Evolutionary conservation across 2,888 invertebrate genomes (phyloP), one percentile per base, ranked within the genome.

Genomic region (Isoperla grammatica): DNA sequence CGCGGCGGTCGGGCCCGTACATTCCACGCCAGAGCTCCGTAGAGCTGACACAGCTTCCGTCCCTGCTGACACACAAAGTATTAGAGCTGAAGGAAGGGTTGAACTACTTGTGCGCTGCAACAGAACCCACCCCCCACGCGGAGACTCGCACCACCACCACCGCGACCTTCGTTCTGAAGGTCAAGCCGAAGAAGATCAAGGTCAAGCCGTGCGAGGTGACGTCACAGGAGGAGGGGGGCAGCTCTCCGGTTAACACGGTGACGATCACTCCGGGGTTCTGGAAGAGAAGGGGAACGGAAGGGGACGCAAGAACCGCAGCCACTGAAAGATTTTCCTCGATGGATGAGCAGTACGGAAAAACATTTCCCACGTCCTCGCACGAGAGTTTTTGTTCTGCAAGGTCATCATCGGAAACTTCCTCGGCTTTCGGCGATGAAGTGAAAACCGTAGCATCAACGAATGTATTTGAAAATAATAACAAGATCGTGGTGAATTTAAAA

Each of bases 71-170:
- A 12, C 65, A 65, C 42, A 78, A 76, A 69, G 71, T 77, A 43
- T 68, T 74, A 42, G 76, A 77, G 63, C 66, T 77, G 13, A 70
- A 76, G 64, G 66, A 75, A 62, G 72, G 73, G 60, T 66, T 77
- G 17, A 75, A 71, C 60, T 72, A 72, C 60, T 67, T 76, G 35
- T 75, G 74, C 64, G 72, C 74, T 19, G 70, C 53, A 12, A 12
- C 53, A 13, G 53, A 39, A 5, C 53, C 53, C n/a, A 15, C 3
- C 5, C 23, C 22, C 11, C 3, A 29, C 9, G 17, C 17, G 12
- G n/a, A 17, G 45, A 20, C 46, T 12, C 12, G 11, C 9, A 8
- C 49, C 40, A 40, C 50, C 11, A 48, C 50, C 22, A 57, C 60
- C 3, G 54, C 60, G 1, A 57, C 62, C 4, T 62, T 61, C 17